Evolutionary conservation across 2,797 vertebrate species (phyloP), one percentile per base, ranked within the genome.

Genomic region (Sebastes steindachneri): DNA sequence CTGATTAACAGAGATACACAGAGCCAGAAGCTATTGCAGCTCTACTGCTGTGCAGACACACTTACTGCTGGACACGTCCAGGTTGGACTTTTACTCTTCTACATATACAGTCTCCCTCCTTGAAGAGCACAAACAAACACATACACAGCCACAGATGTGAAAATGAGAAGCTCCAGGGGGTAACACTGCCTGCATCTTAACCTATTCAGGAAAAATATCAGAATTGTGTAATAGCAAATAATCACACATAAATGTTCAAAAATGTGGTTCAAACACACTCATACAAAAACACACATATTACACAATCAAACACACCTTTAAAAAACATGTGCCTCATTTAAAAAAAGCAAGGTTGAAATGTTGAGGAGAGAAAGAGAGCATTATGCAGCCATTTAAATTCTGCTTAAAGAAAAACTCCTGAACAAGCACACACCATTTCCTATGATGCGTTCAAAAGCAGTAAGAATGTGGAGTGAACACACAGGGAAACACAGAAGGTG

Each of bases 1-100:
- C 94, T 92, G 95, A 94, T 93, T 95, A 93, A 92, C 77, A 87
- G 93, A 93, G 94, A 90, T 95, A 90, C 94, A 96, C 96, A 96
- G 96, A 96, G 94, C 94, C 95, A 93, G 87, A 88, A 94, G 92
- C 88, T 93, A 80, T 80, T 83, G 82, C 89, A 88, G 83, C 86
- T 77, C 88, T 58, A 76, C 95, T 90, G 88, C 84, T 91, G 85
- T 84, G 82, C 83, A 90, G 70, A 66, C 76, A 74, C 88, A 85
- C 84, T 89, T 85, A 87, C 60, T 83, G 86, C 86, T 83, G 77
- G 77, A 79, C 77, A 82, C 68, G 84, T 88, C 81, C 88, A 85
- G 78, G 66, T 79, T 86, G 68, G 83, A 91, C 92, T 89, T 88
- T 89, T 86, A 88, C 86, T 92, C 83, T 77, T 37, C 72, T 67